Percentiles rank a stretch among this genome's conserved stretches.
Evolutionary conservation across 2,797 vertebrate genomes (phyloP).

Genomic region (Echiichthys vipera): DNA sequence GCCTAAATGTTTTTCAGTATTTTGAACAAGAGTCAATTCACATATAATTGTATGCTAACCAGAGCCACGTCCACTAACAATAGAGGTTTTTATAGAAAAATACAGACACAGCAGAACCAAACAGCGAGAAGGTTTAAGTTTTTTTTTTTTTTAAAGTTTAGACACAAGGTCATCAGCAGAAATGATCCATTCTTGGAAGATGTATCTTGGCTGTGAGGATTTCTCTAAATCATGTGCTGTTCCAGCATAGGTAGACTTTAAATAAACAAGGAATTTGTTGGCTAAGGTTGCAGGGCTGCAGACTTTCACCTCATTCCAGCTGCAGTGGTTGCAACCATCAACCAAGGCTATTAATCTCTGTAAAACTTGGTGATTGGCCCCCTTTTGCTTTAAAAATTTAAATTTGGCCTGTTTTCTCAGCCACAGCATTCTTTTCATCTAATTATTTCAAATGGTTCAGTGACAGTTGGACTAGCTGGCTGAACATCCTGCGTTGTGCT

Average conservation of each 20-base stretch:
- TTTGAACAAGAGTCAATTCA: background rate
- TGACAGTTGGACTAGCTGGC: slow-evolving; percentile 64
- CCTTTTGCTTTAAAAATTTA: background rate
- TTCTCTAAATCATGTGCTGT: slow-evolving; percentile 11
- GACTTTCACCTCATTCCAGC: slow-evolving; percentile 19
- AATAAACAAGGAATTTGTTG: slow-evolving; percentile 13
- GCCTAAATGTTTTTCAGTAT: too few species aligned
- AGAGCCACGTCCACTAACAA: slow-evolving; percentile 1
- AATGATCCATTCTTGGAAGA: slow-evolving; percentile 21
- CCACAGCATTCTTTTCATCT: slow-evolving; percentile 65
- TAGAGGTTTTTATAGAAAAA: slow-evolving; percentile 16
- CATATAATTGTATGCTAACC: background rate
- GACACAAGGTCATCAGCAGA: slow-evolving; percentile 16
- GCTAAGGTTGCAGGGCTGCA: slow-evolving; percentile 7
- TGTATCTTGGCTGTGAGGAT: slow-evolving; percentile 7
- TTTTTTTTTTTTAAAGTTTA: background rate
- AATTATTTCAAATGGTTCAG: slow-evolving; percentile 63
- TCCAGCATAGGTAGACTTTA: slow-evolving; percentile 16
- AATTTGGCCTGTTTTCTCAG: slow-evolving; percentile 25
- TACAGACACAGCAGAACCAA: slow-evolving; percentile 2
- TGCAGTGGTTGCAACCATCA: background rate
- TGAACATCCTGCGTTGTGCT: slow-evolving; percentile 58
- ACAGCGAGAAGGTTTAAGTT: background rate
- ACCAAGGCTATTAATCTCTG: background rate
- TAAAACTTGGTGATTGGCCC: background rate